Percentiles rank a stretch among this genome's conserved stretches.
These are phyloP conservation scores for western clawed frog (Xenopus tropicalis) DNA, from an alignment of 2,113 vertebrate genomes.

Conservation along the genomic window UCB_Xtro_10.0 CM004444.2:85756501-85757000, in stretches of 20 bases:
- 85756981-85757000: background rate
- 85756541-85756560: too few species aligned
- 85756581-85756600: too few species aligned
- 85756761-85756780: conserved; percentile 3
- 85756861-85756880: conserved; percentile 58
- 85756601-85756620: too few species aligned
- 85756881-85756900: conserved; percentile 70
- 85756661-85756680: too few species aligned
- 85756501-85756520: too few species aligned
- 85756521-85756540: too few species aligned
- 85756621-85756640: too few species aligned
- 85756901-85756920: conserved; percentile 69
- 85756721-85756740: conserved; percentile 5
- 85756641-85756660: too few species aligned
- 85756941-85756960: conserved; percentile 17
- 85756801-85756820: conserved; percentile 37
- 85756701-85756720: too few species aligned
- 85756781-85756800: background rate
- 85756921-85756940: conserved; percentile 54
- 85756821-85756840: conserved; percentile 40
- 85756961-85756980: conserved; percentile 2
- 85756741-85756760: background rate
- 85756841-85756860: conserved; percentile 64
- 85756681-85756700: too few species aligned
- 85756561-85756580: too few species aligned